phyloP scores from a whole-genome alignment of 2,797 vertebrate species.

The Eurystomus glaucurus region DNA sequence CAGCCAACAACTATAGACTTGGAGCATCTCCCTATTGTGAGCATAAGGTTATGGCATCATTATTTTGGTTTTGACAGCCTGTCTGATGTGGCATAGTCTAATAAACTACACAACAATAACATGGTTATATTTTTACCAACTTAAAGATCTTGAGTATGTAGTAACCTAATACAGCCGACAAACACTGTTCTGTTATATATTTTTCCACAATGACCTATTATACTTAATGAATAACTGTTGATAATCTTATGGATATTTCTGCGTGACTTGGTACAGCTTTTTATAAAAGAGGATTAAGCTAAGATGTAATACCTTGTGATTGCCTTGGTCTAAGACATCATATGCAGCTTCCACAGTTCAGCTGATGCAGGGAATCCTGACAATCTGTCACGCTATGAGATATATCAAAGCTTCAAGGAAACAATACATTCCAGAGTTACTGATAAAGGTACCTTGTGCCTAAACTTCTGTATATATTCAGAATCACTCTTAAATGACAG shows the following conservation, averaged over 20 bases:
- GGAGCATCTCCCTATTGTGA: background rate
- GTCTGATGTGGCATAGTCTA: background rate
- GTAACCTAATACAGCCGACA: background rate
- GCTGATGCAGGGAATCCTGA: background rate
- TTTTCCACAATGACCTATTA: background rate
- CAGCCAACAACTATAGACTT: fast-evolving
- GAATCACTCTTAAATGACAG: background rate
- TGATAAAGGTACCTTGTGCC: background rate
- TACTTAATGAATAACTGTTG: background rate
- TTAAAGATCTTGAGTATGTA: background rate
- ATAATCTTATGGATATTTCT: background rate
- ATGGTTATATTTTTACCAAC: background rate
- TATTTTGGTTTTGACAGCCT: background rate
- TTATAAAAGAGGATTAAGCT: background rate
- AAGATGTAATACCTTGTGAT: background rate
- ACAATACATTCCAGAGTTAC: background rate
- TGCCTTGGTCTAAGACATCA: background rate
- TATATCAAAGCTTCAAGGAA: background rate
- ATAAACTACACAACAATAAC: background rate
- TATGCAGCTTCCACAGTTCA: background rate
- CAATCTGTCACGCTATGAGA: background rate
- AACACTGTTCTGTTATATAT: background rate
- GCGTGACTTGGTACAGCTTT: background rate
- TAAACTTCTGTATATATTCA: background rate
- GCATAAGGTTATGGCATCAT: background rate